Evolutionary conservation across 92 coral and sea anemone species (phyloP).

Genomic region (Scolanthus callimorphus): DNA sequence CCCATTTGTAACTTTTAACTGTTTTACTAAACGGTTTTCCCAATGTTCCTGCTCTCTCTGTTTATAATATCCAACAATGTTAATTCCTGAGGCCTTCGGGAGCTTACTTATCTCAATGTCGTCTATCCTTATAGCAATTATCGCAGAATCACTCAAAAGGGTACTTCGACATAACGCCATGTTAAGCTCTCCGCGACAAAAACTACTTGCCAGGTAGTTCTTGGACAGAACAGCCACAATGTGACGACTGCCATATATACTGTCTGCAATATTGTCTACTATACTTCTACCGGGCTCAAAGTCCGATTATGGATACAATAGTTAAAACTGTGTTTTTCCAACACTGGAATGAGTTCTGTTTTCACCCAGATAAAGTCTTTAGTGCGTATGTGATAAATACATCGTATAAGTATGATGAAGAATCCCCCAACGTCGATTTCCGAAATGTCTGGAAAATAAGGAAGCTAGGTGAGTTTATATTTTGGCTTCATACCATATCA

Average conservation of each 20-base stretch:
- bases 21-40: conserved; percentile 54
- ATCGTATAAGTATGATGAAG: no score
- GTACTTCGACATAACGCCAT: conserved; percentile 68
- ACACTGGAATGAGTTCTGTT: conserved; percentile 60
- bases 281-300: conserved; percentile 71
- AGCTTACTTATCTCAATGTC: conserved; percentile 51
- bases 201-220: conserved; percentile 62
- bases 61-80: conserved; percentile 52
- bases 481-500: no score
- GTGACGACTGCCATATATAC: conserved; percentile 71
- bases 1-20: conserved; percentile 5
- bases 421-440: no score
- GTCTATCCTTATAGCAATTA: conserved; percentile 59
- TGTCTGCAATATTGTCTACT: conserved; percentile 80
- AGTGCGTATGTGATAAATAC: conserved; percentile 69
- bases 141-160: conserved; percentile 56
- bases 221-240: conserved; percentile 69
- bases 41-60: conserved; percentile 44
- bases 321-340: conserved; percentile 58
- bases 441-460: no score
- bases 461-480: no score
- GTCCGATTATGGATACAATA: conserved; percentile 83
- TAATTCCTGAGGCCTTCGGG: conserved; percentile 57
- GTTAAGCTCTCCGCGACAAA: conserved; percentile 70
- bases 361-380: conserved; percentile 68